Conservation (phyloP, 2,888 invertebrate species). For the Caenorhabditis japonica region DNA sequence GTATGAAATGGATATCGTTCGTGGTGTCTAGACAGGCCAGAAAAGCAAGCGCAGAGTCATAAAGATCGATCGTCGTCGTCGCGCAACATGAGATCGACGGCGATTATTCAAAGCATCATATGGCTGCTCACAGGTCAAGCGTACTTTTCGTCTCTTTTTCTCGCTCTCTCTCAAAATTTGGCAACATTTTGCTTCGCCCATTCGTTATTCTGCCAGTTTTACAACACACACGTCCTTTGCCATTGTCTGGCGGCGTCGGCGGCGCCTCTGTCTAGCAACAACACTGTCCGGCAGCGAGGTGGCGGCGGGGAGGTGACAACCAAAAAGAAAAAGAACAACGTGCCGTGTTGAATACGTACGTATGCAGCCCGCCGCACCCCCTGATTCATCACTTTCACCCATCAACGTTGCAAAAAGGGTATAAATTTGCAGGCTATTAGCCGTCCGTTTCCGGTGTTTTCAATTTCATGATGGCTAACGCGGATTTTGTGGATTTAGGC, state of each 20-base stretch:
- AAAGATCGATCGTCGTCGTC: too few relatives aligned
- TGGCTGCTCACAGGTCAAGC: slow-evolving; percentile 5
- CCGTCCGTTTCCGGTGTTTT: too few relatives aligned
- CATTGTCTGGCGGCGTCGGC: slow-evolving; percentile 10
- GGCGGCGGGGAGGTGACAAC: not conserved
- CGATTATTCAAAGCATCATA: not conserved
- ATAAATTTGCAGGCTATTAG: too few relatives aligned
- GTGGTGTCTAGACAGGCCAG: slow-evolving; percentile 17
- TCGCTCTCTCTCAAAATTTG: slow-evolving; percentile 5
- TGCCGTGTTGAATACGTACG: too few relatives aligned
- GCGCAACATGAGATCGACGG: not conserved
- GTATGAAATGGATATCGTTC: not conserved
- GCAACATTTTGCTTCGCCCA: not conserved
- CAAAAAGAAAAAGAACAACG: slow-evolving; percentile 1
- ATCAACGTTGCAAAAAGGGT: too few relatives aligned
- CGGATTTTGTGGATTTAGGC: too few relatives aligned
- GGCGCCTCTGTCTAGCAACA: slow-evolving; percentile 1
- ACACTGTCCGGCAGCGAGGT: not conserved
- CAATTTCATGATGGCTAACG: too few relatives aligned
- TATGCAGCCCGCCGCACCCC: too few relatives aligned
- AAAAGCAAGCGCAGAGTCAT: not conserved
- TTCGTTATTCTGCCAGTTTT: slow-evolving; percentile 19
- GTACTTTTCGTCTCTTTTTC: slow-evolving; percentile 12
- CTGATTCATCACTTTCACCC: slow-evolving; percentile 36
- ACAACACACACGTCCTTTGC: slow-evolving; percentile 14